phyloP scores from a whole-genome alignment of 2,888 invertebrate genomes.

The Chorisops tibialis region DNA sequence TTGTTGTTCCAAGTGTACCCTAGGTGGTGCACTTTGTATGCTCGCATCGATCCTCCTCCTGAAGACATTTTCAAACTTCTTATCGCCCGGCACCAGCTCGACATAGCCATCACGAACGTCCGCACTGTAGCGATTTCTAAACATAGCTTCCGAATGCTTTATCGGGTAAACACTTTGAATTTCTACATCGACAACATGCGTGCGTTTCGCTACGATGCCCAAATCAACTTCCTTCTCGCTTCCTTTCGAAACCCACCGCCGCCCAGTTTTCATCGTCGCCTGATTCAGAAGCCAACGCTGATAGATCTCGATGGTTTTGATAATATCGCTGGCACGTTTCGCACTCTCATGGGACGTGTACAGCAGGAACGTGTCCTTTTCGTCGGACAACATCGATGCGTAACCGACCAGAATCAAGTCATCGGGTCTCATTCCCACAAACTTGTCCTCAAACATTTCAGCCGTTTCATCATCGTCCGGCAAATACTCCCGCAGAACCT shows the following conservation, averaged over 20 bases:
- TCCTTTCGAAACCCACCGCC: constrained; percentile 61
- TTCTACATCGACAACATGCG: constrained; percentile 65
- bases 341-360: constrained; percentile 60
- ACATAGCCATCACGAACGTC: constrained; percentile 66
- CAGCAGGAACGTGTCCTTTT: constrained; percentile 67
- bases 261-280: constrained; percentile 56
- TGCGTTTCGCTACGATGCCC: constrained; percentile 54
- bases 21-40: constrained; percentile 58
- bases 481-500: constrained; percentile 61
- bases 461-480: constrained; percentile 40
- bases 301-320: constrained; percentile 57
- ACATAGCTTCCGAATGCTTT: constrained; percentile 51
- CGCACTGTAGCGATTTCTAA: constrained; percentile 56
- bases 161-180: constrained; percentile 63
- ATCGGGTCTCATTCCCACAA: constrained; percentile 49
- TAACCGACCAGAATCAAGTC: constrained; percentile 62
- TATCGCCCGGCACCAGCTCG: constrained; percentile 60
- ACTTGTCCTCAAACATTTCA: constrained; percentile 47
- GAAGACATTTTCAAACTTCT: constrained; percentile 57
- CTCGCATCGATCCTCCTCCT: constrained; percentile 58
- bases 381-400: constrained; percentile 61
- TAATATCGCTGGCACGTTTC: constrained; percentile 54
- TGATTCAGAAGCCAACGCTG: constrained; percentile 54
- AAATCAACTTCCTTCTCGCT: constrained; percentile 64
- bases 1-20: constrained; percentile 58